phyloP scores from a whole-genome alignment of 2,888 invertebrate species.

The Agapetus fuscipes region DNA sequence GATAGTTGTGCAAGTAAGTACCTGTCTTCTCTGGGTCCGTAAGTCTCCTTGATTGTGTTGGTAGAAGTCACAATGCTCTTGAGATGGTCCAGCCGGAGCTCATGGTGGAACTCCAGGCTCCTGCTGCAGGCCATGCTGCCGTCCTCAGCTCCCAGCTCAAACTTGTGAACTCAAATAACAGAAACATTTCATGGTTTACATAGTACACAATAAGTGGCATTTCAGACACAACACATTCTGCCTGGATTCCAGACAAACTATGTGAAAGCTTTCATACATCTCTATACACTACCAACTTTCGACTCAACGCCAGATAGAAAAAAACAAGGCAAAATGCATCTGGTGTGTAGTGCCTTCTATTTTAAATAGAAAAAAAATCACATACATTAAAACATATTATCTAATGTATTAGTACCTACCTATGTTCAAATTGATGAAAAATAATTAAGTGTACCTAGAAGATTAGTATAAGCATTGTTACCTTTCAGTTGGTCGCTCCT shows the following conservation, averaged over 20 bases:
- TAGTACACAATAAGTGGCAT: background rate
- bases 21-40: constrained; percentile 48
- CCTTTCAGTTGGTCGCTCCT: constrained; percentile 60
- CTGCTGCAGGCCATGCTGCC: constrained; percentile 33
- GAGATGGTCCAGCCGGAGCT: constrained; percentile 63
- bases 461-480: no score
- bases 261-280: no score
- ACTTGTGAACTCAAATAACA: constrained; percentile 31
- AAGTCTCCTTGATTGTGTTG: constrained; percentile 46
- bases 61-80: constrained; percentile 45
- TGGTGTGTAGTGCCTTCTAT: no score
- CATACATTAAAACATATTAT: constrained; percentile 1
- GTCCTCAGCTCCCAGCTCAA: constrained; percentile 31
- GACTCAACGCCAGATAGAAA: no score
- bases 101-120: constrained; percentile 37
- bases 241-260: no score
- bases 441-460: no score
- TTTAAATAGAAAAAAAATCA: constrained; percentile 1
- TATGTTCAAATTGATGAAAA: no score
- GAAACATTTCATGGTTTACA: background rate
- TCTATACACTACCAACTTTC: no score
- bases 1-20: constrained; percentile 17
- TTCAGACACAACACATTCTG: background rate
- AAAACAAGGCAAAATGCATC: no score
- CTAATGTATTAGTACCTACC: no score